Percentiles rank a stretch among this genome's conserved stretches.
Conservation (phyloP, 2,888 invertebrate species). For the Notodonta dromedarius region DNA sequence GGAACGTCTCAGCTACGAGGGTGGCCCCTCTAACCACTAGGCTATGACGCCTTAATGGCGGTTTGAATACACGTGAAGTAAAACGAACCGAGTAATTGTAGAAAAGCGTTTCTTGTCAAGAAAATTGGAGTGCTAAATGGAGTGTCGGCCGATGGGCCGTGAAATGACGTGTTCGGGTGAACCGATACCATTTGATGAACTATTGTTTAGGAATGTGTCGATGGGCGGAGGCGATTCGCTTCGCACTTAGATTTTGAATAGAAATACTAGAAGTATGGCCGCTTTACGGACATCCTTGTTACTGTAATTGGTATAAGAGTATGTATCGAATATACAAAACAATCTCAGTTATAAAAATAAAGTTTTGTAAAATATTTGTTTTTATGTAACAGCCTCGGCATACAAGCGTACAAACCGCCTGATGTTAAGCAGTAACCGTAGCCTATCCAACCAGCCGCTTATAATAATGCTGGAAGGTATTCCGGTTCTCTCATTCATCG, state of each 20-base stretch:
- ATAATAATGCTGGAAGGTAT: too few species aligned
- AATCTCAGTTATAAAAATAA: not conserved
- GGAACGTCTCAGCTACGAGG: too few species aligned
- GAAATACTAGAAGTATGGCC: conserved; percentile 7
- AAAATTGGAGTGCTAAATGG: conserved; percentile 73
- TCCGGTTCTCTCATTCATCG: too few species aligned
- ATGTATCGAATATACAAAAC: not conserved
- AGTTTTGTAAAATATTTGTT: too few species aligned
- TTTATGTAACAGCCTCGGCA: too few species aligned
- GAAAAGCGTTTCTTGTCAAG: conserved; percentile 53
- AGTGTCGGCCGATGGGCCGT: conserved; percentile 64
- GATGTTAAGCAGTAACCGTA: too few species aligned
- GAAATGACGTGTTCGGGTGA: conserved; percentile 53
- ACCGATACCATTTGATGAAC: conserved; percentile 61
- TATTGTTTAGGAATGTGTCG: conserved; percentile 65
- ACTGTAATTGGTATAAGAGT: not conserved
- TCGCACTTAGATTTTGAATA: conserved; percentile 46
- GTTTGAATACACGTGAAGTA: conserved; percentile 10
- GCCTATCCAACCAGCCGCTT: too few species aligned
- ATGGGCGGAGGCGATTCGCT: conserved; percentile 51
- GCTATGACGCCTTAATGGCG: too few species aligned
- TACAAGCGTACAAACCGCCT: too few species aligned
- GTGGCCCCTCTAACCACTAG: too few species aligned
- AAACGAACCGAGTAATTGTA: conserved; percentile 48
- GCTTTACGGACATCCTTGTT: not conserved